A percentile compares a stretch with the other conserved stretches of the same genome.
Evolutionary conservation across 1,140 invertebrate genomes (phyloP).

Genomic region (Dendrolimus kikuchii): DNA sequence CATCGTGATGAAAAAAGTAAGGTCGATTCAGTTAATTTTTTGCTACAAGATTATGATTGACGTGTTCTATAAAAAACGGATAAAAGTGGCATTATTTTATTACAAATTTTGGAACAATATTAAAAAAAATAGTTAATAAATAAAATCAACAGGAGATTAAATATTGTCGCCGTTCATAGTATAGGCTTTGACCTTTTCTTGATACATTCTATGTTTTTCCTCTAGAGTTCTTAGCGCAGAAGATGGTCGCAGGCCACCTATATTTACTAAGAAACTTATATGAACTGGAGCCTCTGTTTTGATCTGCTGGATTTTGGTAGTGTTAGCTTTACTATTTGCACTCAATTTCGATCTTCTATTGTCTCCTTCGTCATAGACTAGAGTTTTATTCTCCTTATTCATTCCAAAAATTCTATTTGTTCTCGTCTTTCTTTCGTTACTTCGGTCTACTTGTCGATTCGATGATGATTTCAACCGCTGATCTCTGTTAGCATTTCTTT

Average conservation of each 20-base stretch:
- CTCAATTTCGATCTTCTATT: slow-evolving; percentile 21
- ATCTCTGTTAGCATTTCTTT: slow-evolving; percentile 13
- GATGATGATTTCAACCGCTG: neutral
- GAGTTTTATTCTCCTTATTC: too few species aligned
- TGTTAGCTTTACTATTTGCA: slow-evolving; percentile 20
- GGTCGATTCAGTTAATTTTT: too few species aligned
- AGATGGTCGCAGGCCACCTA: slow-evolving; percentile 37
- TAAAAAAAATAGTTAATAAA: too few species aligned
- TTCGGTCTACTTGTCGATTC: slow-evolving; percentile 2
- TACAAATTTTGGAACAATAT: too few species aligned
- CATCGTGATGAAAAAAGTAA: too few species aligned
- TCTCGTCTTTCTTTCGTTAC: slow-evolving; percentile 4
- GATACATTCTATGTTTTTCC: slow-evolving; percentile 56
- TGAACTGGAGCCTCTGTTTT: slow-evolving; percentile 30
- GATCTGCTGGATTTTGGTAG: slow-evolving; percentile 13
- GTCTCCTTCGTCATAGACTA: neutral
- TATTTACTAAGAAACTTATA: slow-evolving; percentile 50
- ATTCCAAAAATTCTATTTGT: too few species aligned
- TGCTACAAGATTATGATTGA: too few species aligned
- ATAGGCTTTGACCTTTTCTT: slow-evolving; percentile 51
- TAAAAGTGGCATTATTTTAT: too few species aligned
- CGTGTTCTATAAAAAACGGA: too few species aligned
- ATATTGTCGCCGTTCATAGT: slow-evolving; percentile 18
- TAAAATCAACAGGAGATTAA: slow-evolving; percentile 2
- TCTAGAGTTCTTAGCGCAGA: slow-evolving; percentile 43